Percentiles rank a stretch among this genome's conserved stretches.
Evolutionary conservation across 1,140 invertebrate genomes (phyloP).

Genomic region (Drosophila albomicans): DNA sequence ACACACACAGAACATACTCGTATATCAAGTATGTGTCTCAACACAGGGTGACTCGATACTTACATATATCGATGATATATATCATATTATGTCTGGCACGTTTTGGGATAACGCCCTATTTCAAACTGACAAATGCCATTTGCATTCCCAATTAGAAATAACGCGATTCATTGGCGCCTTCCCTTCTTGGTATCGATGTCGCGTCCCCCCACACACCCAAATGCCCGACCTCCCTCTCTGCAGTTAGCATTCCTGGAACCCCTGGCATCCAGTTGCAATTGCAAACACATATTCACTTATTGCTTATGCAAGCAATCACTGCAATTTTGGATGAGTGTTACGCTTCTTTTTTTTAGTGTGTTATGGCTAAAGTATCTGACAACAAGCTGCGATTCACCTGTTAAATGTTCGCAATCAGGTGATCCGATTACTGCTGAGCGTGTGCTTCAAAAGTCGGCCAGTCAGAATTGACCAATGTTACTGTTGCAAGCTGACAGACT

Average conservation of each 20-base stretch:
- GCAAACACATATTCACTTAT: constrained; percentile 5
- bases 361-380: constrained; percentile 41
- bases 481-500: constrained; percentile 54
- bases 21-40: constrained; percentile 47
- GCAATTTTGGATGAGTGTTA: constrained; percentile 25
- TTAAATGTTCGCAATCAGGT: constrained; percentile 13
- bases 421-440: constrained; percentile 71
- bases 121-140: constrained; percentile 53
- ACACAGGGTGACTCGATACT: constrained; percentile 29
- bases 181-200: constrained; percentile 7
- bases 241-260: constrained; percentile 34
- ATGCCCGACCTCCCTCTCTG: constrained; percentile 23
- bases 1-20: background rate
- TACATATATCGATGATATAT: constrained; percentile 9
- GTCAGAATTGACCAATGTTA: constrained; percentile 1
- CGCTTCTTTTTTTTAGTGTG: constrained; percentile 18
- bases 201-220: constrained; percentile 6
- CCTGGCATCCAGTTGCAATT: constrained; percentile 14
- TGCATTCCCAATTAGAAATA: constrained; percentile 70
- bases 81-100: constrained; percentile 59
- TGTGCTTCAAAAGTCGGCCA: constrained; percentile 53
- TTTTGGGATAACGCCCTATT: constrained; percentile 75
- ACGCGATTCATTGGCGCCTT: constrained; percentile 37
- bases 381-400: constrained; percentile 63
- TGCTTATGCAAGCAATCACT: constrained; percentile 20